Evolutionary conservation across 2,888 invertebrate genomes (phyloP), one percentile per base, ranked within the genome.

Genomic region (Matsumyia berberina): DNA sequence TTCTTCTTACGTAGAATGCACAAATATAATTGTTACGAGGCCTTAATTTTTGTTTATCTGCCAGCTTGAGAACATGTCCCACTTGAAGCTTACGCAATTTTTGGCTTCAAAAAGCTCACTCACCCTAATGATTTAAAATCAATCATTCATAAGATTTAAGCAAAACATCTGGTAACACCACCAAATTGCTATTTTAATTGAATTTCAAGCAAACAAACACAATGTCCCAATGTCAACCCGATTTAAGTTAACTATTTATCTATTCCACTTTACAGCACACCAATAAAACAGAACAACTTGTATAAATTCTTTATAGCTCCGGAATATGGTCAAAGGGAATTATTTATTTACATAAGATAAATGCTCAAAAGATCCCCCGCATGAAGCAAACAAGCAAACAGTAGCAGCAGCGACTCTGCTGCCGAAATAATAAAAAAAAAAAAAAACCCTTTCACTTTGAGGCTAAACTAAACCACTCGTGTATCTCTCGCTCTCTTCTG

Each of bases 271-370:
- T 19, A 17, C 29, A 51, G 7, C 3, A 1, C 37, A 37, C 51
- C 29, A 31, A 37, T 15, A 17, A 37, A 33, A 17, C 5, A 29
- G 1, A 35, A 31, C 5, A 31, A 12, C 7, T 49, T 11, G 12
- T 17, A 17, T 58, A n/a, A 39, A 51, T 51, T 66, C 12, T 53
- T 73, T 57, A 57, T 44, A 57, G 8, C 44, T 39, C 11, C 19
- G 12, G 19, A 51, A 42, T 33, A 60, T 60, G 67, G 67, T 77
- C 67, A 58, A 67, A 77, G 76, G 24, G 67, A 77, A 77, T 77
- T 77, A 77, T 77, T 77, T 82, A 82, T 82, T 72, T 77, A 37
- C 64, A 66, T 66, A 53, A 70, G 76, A 66, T 82, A 35, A 72
- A 58, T 58, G 12, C 60, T 66, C 29, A 77, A 58, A 17, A 42